Conservation (phyloP, 1,140 invertebrate genomes). For the Drosophila paulistorum region DNA sequence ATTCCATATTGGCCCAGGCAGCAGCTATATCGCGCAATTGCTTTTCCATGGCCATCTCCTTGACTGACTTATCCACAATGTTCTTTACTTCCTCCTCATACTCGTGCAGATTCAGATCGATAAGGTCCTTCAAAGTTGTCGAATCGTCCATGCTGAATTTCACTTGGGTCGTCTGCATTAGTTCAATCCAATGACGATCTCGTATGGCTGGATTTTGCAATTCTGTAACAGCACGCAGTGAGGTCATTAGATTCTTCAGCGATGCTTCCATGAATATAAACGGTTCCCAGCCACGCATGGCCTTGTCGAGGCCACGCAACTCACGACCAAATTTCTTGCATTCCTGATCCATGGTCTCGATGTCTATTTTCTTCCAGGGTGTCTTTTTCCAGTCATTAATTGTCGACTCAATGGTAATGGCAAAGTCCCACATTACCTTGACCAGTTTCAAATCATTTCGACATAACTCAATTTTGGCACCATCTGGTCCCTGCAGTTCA, state of each 20-base stretch:
- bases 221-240: slow-evolving; percentile 94
- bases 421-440: slow-evolving; percentile 96
- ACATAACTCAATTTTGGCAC: slow-evolving; percentile 89
- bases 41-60: slow-evolving; percentile 98
- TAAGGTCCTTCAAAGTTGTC: slow-evolving; percentile 92
- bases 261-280: slow-evolving; percentile 87
- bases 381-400: slow-evolving; percentile 96
- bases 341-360: slow-evolving; percentile 96
- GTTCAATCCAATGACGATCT: slow-evolving; percentile 95
- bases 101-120: slow-evolving; percentile 94
- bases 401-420: slow-evolving; percentile 90
- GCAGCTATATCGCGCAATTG: slow-evolving; percentile 89
- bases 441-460: slow-evolving; percentile 91
- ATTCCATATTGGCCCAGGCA: slow-evolving; percentile 93
- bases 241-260: slow-evolving; percentile 94
- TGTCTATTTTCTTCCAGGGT: slow-evolving; percentile 95
- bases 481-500: slow-evolving; percentile 93
- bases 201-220: slow-evolving; percentile 96
- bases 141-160: slow-evolving; percentile 89
- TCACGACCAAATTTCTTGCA: slow-evolving; percentile 96
- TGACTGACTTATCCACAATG: slow-evolving; percentile 97
- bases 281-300: slow-evolving; percentile 90
- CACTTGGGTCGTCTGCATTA: slow-evolving; percentile 95
- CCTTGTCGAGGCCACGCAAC: slow-evolving; percentile 92
- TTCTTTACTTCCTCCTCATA: slow-evolving; percentile 97